Percentiles rank a stretch among this genome's conserved stretches.
Evolutionary conservation across 2,797 vertebrate genomes (phyloP).

Genomic region (Cossypha caffra): DNA sequence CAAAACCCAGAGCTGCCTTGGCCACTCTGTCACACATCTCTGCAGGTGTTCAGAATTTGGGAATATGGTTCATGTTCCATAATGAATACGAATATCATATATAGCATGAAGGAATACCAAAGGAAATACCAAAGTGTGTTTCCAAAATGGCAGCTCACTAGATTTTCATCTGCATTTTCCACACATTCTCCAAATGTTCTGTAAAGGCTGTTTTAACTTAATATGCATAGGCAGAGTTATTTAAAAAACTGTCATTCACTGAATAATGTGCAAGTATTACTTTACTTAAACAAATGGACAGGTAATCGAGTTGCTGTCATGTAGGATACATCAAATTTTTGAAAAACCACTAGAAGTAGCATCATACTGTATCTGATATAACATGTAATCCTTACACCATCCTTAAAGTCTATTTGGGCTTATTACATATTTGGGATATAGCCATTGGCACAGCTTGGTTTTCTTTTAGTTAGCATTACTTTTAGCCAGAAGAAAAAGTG

Average conservation of each 20-base stretch:
- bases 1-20: neutral
- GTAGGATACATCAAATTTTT: neutral
- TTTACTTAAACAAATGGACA: neutral
- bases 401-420: neutral
- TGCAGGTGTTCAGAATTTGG: neutral
- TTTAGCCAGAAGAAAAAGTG: neutral
- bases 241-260: neutral
- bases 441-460: neutral
- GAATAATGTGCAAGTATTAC: neutral
- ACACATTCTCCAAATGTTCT: neutral
- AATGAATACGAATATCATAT: too few relatives aligned
- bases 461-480: neutral
- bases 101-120: too few relatives aligned
- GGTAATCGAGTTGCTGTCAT: neutral
- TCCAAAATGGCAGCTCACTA: neutral
- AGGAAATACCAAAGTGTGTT: neutral
- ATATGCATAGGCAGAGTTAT: fast-evolving
- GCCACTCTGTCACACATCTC: fast-evolving
- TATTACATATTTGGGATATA: neutral
- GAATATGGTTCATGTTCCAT: neutral
- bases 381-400: neutral
- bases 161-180: neutral
- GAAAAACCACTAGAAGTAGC: neutral
- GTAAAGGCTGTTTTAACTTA: neutral
- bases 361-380: neutral